These are phyloP conservation scores for Ceratosolen solmsi DNA, from an alignment of 1,140 invertebrate species.

Conservation along the genomic window DNA sequence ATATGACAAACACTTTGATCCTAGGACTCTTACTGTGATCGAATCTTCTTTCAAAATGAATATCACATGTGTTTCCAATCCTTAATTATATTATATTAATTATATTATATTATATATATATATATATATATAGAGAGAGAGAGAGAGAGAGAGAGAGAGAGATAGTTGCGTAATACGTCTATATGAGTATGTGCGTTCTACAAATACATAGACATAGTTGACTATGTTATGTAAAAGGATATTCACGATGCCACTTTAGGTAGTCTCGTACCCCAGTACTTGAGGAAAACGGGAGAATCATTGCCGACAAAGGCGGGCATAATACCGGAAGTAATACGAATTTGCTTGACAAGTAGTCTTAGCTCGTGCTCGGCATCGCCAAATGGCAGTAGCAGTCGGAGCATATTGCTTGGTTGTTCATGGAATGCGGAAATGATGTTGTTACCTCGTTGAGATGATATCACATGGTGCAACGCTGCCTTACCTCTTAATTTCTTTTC, in stretches of 20 bases:
- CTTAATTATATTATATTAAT: no score
- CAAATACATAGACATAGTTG: not conserved
- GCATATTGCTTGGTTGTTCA: not conserved
- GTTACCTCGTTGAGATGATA: constrained; percentile 1
- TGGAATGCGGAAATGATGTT: not conserved
- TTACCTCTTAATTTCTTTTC: not conserved
- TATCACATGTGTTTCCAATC: not conserved
- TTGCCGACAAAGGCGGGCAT: constrained; percentile 59
- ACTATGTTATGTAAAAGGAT: not conserved
- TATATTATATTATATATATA: no score
- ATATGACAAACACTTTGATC: not conserved
- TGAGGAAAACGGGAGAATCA: constrained; percentile 55
- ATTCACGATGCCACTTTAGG: not conserved
- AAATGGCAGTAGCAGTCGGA: not conserved
- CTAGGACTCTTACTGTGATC: not conserved
- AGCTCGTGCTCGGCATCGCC: constrained; percentile 59
- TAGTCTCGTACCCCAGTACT: not conserved
- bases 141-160: no score
- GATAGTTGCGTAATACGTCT: no score
- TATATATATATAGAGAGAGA: no score
- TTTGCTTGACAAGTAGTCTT: constrained; percentile 69
- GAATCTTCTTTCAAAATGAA: not conserved
- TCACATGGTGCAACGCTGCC: not conserved
- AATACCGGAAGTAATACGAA: constrained; percentile 64
- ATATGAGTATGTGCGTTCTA: not conserved